Evolutionary conservation across 2,888 invertebrate species (phyloP).

Genomic region (Phorcus lineatus): DNA sequence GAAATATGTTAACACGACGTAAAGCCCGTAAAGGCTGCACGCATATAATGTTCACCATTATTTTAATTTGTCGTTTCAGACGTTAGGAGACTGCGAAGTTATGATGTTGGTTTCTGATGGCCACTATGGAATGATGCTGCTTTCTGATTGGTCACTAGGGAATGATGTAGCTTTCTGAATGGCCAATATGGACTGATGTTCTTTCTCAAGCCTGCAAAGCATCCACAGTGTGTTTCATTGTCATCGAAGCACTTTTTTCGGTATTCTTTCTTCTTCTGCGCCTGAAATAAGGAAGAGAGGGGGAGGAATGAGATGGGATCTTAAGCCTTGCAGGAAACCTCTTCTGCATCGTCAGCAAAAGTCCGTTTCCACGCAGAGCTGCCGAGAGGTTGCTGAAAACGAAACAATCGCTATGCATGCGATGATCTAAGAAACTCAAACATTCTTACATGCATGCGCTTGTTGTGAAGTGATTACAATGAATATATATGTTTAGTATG

Average conservation of each 20-base stretch:
- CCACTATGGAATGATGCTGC: neutral
- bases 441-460: too few species aligned
- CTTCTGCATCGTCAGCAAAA: neutral
- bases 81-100: too few species aligned
- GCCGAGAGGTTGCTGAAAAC: neutral
- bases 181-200: neutral
- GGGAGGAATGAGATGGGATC: neutral
- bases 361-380: neutral
- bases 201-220: too few species aligned
- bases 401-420: neutral
- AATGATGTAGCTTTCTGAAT: neutral
- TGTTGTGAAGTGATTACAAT: too few species aligned
- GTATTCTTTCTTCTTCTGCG: neutral
- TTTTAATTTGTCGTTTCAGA: too few species aligned
- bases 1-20: neutral
- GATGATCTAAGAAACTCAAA: too few species aligned
- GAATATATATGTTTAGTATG: too few species aligned
- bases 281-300: conserved; percentile 4
- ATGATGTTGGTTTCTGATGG: too few species aligned
- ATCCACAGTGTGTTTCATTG: too few species aligned
- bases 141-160: conserved; percentile 2
- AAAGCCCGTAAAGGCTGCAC: too few species aligned
- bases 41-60: too few species aligned
- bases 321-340: neutral
- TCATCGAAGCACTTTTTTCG: too few species aligned